phyloP scores from a whole-genome alignment of 1,140 invertebrate genomes.

The Lucilia cuprina region DNA sequence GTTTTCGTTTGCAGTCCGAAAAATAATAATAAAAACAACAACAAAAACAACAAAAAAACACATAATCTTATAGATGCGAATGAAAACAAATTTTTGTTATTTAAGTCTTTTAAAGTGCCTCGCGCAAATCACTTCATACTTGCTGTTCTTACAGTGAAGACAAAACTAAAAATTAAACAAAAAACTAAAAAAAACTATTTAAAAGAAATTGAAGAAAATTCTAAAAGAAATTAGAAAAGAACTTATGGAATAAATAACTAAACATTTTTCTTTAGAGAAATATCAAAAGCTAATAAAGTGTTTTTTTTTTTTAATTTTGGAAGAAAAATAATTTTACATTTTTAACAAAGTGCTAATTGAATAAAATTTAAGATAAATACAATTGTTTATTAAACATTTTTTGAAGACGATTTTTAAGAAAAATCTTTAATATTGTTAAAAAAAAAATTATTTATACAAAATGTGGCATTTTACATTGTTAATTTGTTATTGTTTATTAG shows the following conservation, averaged over 20 bases:
- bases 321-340: no score
- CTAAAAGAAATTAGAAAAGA: no score
- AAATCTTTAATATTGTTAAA: no score
- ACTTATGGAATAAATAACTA: no score
- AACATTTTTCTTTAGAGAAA: no score
- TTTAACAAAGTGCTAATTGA: no score
- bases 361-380: no score
- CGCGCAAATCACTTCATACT: slow-evolving; percentile 63
- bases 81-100: slow-evolving; percentile 47
- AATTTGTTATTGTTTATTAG: not conserved
- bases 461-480: not conserved
- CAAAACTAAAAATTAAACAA: slow-evolving; percentile 45
- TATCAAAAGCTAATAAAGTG: no score
- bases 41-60: slow-evolving; percentile 49
- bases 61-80: slow-evolving; percentile 40
- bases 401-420: no score
- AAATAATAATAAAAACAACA: slow-evolving; percentile 42
- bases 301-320: no score
- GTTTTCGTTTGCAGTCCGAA: not conserved
- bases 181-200: slow-evolving; percentile 30
- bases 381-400: no score
- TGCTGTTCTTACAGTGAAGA: slow-evolving; percentile 61
- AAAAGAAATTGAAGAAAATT: not conserved
- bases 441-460: no score
- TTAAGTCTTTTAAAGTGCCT: slow-evolving; percentile 62